phyloP scores from a whole-genome alignment of 1,140 invertebrate genomes.

The Orussus abietinus region DNA sequence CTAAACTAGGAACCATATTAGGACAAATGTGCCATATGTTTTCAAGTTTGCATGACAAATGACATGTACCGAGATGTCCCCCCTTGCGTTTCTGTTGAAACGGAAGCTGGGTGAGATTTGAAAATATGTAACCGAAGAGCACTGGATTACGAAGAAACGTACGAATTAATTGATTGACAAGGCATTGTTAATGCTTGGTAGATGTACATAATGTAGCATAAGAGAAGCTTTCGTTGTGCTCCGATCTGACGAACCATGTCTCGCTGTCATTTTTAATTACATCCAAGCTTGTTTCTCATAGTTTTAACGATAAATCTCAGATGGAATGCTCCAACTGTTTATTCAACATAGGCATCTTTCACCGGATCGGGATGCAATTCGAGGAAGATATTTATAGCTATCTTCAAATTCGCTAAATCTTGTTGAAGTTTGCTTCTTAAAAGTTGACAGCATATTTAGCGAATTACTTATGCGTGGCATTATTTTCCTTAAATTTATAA shows the following conservation, averaged over 20 bases:
- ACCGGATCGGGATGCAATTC: neutral
- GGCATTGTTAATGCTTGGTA: slow-evolving; percentile 30
- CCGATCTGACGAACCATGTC: slow-evolving; percentile 14
- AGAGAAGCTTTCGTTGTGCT: slow-evolving; percentile 18
- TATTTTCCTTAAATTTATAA: neutral
- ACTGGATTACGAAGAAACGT: neutral
- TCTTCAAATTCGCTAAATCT: neutral
- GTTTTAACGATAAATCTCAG: slow-evolving; percentile 10
- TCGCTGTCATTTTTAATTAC: slow-evolving; percentile 9
- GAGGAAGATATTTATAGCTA: slow-evolving; percentile 1
- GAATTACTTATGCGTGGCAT: neutral
- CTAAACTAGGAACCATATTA: slow-evolving; percentile 25
- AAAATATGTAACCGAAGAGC: neutral
- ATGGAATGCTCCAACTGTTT: neutral
- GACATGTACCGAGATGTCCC: slow-evolving; percentile 18
- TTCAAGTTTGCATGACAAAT: slow-evolving; percentile 23
- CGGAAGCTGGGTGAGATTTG: too few relatives aligned
- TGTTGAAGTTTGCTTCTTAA: too few relatives aligned
- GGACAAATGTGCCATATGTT: slow-evolving; percentile 37
- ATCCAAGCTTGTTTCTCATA: too few relatives aligned
- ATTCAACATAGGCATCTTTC: neutral
- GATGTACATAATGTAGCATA: slow-evolving; percentile 49
- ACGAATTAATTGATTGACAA: slow-evolving; percentile 7
- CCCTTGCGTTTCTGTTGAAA: too few relatives aligned
- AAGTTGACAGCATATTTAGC: neutral